Conservation (phyloP, 1,140 invertebrate genomes). For the Caenorhabditis inopinata region DNA sequence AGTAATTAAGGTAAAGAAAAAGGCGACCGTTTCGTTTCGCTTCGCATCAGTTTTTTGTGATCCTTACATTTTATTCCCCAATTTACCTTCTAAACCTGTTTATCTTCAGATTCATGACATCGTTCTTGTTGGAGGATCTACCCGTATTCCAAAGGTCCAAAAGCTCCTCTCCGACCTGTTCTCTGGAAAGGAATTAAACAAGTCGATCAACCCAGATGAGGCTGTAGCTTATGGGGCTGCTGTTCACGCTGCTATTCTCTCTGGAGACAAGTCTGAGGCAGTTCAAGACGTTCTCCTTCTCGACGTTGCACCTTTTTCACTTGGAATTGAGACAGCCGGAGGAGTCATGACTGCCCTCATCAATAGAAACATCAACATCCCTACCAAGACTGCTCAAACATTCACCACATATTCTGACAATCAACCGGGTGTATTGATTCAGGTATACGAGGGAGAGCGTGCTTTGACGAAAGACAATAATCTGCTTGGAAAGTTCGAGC, state of each 20-base stretch:
- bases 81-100: neutral
- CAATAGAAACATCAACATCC: constrained; percentile 88
- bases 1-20: neutral
- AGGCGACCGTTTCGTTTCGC: neutral
- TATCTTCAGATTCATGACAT: neutral
- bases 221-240: constrained; percentile 68
- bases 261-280: constrained; percentile 89
- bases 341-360: constrained; percentile 92
- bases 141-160: constrained; percentile 94
- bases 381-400: constrained; percentile 90
- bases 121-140: constrained; percentile 86
- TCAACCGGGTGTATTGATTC: constrained; percentile 76
- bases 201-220: constrained; percentile 73
- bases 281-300: constrained; percentile 85
- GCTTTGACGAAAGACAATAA: constrained; percentile 74
- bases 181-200: constrained; percentile 94
- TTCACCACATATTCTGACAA: constrained; percentile 96
- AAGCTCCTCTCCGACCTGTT: constrained; percentile 76
- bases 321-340: constrained; percentile 96
- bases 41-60: neutral
- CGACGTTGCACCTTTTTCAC: constrained; percentile 88
- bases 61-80: neutral
- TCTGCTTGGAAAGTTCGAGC: constrained; percentile 71
- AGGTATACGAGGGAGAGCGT: constrained; percentile 71
- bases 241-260: constrained; percentile 75